Conservation (phyloP, 2,888 invertebrate genomes). For the Teinopalpus imperialis region DNA sequence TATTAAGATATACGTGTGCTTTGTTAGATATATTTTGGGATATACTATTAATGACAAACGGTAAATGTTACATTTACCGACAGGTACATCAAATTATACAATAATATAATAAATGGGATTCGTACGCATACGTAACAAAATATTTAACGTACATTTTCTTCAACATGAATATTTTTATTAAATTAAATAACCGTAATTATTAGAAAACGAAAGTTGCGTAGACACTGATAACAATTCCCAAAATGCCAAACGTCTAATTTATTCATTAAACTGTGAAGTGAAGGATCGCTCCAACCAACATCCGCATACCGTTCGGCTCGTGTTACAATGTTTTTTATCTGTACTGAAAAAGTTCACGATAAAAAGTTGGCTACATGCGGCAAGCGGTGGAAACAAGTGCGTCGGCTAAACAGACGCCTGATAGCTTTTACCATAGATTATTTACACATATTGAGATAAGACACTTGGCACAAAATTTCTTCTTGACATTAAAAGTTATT, state of each 20-base stretch:
- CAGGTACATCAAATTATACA: too few species aligned
- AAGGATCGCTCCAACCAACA: conserved; percentile 43
- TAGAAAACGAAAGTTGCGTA: too few species aligned
- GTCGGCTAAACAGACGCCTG: conserved; percentile 38
- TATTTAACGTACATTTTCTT: too few species aligned
- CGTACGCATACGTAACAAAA: too few species aligned
- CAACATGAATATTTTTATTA: too few species aligned
- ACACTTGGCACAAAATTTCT: conserved; percentile 1
- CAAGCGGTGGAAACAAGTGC: conserved; percentile 57
- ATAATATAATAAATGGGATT: too few species aligned
- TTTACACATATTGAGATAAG: conserved; percentile 11
- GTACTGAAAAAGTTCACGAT: conserved; percentile 44
- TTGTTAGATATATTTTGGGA: too few species aligned
- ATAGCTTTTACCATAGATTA: conserved; percentile 39
- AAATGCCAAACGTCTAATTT: conserved; percentile 32
- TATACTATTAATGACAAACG: too few species aligned
- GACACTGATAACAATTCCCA: conserved; percentile 27
- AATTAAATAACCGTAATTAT: too few species aligned
- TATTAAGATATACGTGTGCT: too few species aligned
- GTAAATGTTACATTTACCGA: too few species aligned
- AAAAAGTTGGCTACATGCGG: conserved; percentile 61
- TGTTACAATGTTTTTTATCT: conserved; percentile 60
- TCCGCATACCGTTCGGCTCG: conserved; percentile 74
- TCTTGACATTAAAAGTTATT: too few species aligned
- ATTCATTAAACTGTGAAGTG: conserved; percentile 34